A percentile compares a stretch with the other conserved stretches of the same genome.
phyloP scores from a whole-genome alignment of 30 jellyfish, hydroid and myxozoan genomes.

The Catostylus mosaicus region DNA sequence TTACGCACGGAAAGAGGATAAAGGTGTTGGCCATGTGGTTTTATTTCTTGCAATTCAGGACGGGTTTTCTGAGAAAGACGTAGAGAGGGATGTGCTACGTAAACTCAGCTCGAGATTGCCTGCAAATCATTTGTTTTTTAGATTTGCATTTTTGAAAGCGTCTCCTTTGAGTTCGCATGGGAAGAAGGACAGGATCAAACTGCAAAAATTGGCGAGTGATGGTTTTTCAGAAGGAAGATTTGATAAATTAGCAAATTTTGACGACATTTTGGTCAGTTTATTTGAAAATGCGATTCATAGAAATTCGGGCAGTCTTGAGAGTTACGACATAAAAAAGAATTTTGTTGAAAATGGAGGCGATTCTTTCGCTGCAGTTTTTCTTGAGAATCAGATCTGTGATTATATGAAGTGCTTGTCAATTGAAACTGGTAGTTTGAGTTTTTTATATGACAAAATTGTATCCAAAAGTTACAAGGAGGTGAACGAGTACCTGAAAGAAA shows the following conservation, averaged over 20 bases:
- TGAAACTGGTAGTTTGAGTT: neutral
- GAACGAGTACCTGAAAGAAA: neutral
- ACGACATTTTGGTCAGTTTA: slow-evolving; percentile 2
- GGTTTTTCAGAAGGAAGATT: neutral
- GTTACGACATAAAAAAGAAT: slow-evolving; percentile 20
- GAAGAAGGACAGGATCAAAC: slow-evolving; percentile 45
- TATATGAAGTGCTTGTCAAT: neutral
- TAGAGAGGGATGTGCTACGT: neutral
- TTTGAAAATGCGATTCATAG: neutral
- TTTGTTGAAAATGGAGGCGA: slow-evolving; percentile 85
- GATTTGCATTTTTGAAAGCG: slow-evolving; percentile 4
- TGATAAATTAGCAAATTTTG: neutral
- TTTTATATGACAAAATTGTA: slow-evolving; percentile 32
- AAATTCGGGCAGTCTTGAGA: neutral
- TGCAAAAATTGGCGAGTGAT: slow-evolving; percentile 5
- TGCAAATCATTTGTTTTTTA: neutral
- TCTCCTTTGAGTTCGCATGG: slow-evolving; percentile 57
- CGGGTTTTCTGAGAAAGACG: neutral
- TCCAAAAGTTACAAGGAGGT: slow-evolving; percentile 13
- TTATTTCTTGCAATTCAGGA: slow-evolving; percentile 22
- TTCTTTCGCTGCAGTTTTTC: slow-evolving; percentile 78
- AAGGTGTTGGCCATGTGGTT: neutral
- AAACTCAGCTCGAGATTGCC: slow-evolving; percentile 14
- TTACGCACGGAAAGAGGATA: neutral
- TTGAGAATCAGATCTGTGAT: slow-evolving; percentile 46